phyloP scores from a whole-genome alignment of 2,113 vertebrate species.

The Erythrocercus mccallii region DNA sequence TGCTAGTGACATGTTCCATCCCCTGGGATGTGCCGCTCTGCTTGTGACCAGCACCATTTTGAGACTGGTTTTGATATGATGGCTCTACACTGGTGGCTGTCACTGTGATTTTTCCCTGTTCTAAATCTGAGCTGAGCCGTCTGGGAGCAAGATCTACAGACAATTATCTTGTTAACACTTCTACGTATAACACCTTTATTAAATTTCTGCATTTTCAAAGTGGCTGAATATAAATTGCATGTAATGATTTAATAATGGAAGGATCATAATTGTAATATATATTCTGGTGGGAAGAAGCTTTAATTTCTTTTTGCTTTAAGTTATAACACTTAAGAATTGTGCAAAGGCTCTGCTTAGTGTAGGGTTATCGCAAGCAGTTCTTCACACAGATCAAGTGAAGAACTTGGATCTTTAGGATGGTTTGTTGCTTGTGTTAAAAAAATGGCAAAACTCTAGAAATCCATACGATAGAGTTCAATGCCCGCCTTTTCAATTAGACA shows the following conservation, averaged over 20 bases:
- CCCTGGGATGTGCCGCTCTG: background rate
- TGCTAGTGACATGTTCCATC: background rate
- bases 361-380: background rate
- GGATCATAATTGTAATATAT: background rate
- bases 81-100: accelerated
- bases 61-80: accelerated
- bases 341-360: background rate
- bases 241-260: background rate
- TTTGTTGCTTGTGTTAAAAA: background rate
- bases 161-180: background rate
- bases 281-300: background rate
- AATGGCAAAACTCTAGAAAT: background rate
- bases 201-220: background rate
- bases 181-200: background rate
- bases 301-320: background rate
- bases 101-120: background rate
- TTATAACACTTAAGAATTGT: background rate
- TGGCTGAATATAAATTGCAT: background rate
- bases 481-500: slow-evolving; percentile 18
- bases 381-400: background rate
- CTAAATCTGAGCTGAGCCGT: background rate
- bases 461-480: background rate
- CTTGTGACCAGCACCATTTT: accelerated
- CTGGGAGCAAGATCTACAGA: background rate
- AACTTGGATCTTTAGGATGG: background rate